These are phyloP conservation scores for Prosopocoilus inquinatus DNA, from an alignment of 2,888 invertebrate genomes.

Conservation along the genomic window DNA sequence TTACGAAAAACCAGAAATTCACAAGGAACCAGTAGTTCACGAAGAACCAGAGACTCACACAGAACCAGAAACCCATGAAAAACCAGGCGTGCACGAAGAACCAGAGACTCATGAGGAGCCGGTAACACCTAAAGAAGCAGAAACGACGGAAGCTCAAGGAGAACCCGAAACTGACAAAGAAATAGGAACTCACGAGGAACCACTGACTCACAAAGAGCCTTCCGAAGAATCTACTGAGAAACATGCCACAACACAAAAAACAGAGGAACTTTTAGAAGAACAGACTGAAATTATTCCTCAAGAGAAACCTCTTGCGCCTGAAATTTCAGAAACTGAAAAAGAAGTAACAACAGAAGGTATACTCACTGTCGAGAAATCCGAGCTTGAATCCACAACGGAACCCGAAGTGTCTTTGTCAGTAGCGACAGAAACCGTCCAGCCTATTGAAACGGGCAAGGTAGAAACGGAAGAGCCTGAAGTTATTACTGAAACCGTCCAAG, in stretches of 20 bases:
- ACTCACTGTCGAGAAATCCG: too few species aligned
- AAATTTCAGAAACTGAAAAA: too few species aligned
- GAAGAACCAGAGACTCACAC: not conserved
- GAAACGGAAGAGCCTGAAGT: too few species aligned
- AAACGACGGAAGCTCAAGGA: constrained; percentile 1
- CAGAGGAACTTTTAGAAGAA: not conserved
- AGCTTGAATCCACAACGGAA: too few species aligned
- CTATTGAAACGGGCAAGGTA: too few species aligned
- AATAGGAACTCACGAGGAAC: not conserved
- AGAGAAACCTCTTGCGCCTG: too few species aligned
- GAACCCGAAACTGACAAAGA: not conserved
- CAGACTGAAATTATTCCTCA: too few species aligned
- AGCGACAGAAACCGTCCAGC: too few species aligned
- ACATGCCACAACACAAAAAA: not conserved
- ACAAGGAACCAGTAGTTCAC: not conserved
- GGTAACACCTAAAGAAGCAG: not conserved
- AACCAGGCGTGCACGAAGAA: not conserved
- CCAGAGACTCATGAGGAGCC: not conserved
- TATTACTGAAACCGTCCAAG: too few species aligned
- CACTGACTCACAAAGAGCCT: not conserved
- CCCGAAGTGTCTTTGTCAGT: too few species aligned
- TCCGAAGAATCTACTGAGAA: not conserved
- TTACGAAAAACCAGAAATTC: not conserved
- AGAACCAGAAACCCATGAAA: not conserved
- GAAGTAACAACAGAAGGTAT: not conserved